Conservation (phyloP, 2,888 invertebrate genomes). For the Macrophya annulata region DNA sequence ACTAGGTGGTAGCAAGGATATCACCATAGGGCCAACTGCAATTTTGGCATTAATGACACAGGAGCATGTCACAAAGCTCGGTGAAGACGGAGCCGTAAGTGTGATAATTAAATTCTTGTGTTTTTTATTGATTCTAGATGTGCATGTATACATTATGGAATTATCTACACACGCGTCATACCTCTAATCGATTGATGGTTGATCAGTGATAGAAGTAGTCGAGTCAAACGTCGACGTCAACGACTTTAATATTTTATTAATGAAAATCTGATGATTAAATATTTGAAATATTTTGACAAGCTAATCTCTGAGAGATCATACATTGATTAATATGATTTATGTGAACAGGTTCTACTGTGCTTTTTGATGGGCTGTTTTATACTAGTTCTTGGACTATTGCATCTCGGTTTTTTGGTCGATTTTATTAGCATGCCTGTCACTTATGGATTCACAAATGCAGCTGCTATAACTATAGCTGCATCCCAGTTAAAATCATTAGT, state of each 20-base stretch:
- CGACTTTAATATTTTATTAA: background rate
- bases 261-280: background rate
- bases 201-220: background rate
- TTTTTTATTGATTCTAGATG: background rate
- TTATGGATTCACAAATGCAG: conserved; percentile 82
- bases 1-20: conserved; percentile 82
- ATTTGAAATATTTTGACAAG: background rate
- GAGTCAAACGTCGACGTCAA: background rate
- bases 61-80: conserved; percentile 75
- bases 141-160: background rate
- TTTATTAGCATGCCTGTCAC: conserved; percentile 83
- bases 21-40: conserved; percentile 83
- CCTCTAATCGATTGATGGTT: background rate
- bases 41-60: conserved; percentile 84
- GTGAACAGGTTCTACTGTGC: conserved; percentile 80
- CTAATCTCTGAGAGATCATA: background rate
- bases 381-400: conserved; percentile 80
- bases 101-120: background rate
- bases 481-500: conserved; percentile 81
- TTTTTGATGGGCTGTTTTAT: conserved; percentile 81
- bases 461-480: conserved; percentile 82
- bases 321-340: conserved; percentile 61
- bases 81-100: conserved; percentile 79
- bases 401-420: conserved; percentile 81
- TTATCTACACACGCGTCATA: background rate